These are phyloP conservation scores for Ceriagrion tenellum DNA, from an alignment of 2,888 invertebrate genomes.

Conservation along the genomic window DNA sequence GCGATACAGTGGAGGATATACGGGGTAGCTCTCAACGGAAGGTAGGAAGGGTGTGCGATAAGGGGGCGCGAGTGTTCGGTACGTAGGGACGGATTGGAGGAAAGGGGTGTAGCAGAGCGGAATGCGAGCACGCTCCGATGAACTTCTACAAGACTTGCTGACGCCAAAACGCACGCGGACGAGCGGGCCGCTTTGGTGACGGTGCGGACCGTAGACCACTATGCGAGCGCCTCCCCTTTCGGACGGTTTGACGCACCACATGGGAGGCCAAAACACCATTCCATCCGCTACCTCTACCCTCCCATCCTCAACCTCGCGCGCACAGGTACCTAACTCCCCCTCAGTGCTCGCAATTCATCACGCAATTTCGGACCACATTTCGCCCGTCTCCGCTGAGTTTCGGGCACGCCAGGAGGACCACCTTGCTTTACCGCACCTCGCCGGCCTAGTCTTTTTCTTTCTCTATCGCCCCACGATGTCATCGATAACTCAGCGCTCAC, in stretches of 20 bases:
- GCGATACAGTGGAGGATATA: no score
- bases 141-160: constrained; percentile 51
- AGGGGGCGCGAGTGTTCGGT: neutral
- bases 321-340: neutral
- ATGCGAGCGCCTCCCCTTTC: neutral
- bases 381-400: neutral
- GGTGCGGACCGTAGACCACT: neutral
- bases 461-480: neutral
- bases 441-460: neutral
- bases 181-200: neutral
- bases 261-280: neutral
- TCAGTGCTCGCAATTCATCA: constrained; percentile 31
- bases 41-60: neutral
- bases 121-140: neutral
- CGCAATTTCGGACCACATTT: constrained; percentile 2
- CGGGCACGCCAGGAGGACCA: neutral
- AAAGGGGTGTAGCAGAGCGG: constrained; percentile 11
- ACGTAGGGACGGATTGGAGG: neutral
- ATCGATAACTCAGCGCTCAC: neutral
- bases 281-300: neutral
- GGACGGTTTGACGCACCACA: constrained; percentile 44
- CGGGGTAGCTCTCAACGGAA: no score
- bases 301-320: neutral
- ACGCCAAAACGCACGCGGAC: constrained; percentile 13
- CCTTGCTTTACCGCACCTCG: neutral